phyloP scores from a whole-genome alignment of 1,140 invertebrate species.

The Drosophila bipectinata region DNA sequence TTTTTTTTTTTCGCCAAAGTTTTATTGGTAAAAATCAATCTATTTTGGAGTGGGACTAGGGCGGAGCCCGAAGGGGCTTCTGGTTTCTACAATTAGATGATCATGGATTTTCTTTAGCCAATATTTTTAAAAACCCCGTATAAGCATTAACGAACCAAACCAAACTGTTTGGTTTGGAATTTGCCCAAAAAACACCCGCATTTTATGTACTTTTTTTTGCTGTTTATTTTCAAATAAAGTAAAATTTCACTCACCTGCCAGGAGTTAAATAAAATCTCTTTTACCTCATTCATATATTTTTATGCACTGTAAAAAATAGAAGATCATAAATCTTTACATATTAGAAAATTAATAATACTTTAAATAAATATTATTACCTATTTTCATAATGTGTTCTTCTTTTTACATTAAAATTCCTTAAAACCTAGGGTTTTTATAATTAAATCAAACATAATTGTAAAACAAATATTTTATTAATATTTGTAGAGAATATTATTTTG shows the following conservation, averaged over 20 bases:
- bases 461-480: too few species aligned
- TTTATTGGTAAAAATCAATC: constrained; percentile 41
- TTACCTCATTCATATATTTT: constrained; percentile 9
- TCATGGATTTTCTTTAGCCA: neutral
- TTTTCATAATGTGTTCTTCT: too few species aligned
- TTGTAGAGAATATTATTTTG: too few species aligned
- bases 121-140: neutral
- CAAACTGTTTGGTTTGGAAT: neutral
- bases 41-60: neutral
- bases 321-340: too few species aligned
- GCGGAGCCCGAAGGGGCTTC: neutral
- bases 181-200: neutral
- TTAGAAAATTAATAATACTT: too few species aligned
- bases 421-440: too few species aligned
- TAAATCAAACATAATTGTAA: too few species aligned
- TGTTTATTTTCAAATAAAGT: constrained; percentile 6
- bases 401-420: too few species aligned
- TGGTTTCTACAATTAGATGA: neutral
- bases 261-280: constrained; percentile 28
- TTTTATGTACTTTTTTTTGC: neutral
- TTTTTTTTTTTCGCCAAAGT: constrained; percentile 4
- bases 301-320: constrained; percentile 5
- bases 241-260: neutral
- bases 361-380: too few species aligned
- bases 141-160: neutral